Evolutionary conservation across 2,113 vertebrate species (phyloP).

Genomic region (Microtus oregoni): DNA sequence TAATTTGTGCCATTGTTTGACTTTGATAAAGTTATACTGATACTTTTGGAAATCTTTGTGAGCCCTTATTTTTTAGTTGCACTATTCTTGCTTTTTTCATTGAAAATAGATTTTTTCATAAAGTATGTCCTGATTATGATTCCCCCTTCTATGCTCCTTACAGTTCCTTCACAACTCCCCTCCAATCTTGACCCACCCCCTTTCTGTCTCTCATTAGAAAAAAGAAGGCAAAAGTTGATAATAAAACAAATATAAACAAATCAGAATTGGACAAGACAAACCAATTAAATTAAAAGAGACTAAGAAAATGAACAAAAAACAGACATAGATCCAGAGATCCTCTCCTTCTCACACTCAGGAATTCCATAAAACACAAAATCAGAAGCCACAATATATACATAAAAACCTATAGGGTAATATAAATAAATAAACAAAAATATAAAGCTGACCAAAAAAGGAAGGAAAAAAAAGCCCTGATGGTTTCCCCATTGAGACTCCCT

Average conservation of each 20-base stretch:
- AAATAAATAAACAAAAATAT: not conserved
- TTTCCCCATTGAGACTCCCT: not conserved
- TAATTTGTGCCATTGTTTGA: not conserved
- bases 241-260: not conserved
- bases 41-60: not conserved
- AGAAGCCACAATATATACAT: not conserved
- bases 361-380: not conserved
- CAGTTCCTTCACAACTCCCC: too few relatives aligned
- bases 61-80: not conserved
- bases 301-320: not conserved
- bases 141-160: not conserved
- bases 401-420: not conserved
- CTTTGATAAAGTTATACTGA: not conserved
- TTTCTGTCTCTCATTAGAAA: not conserved
- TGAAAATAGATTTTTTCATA: not conserved
- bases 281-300: not conserved
- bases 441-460: not conserved
- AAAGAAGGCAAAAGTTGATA: not conserved
- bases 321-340: not conserved
- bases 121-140: not conserved
- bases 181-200: not conserved
- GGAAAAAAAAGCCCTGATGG: rapidly evolving
- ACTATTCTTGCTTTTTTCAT: not conserved
- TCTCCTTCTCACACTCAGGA: not conserved
- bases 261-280: not conserved